Percentiles rank a stretch among this genome's conserved stretches.
phyloP scores from a whole-genome alignment of 2,888 invertebrate genomes.

The Homarus gammarus region DNA sequence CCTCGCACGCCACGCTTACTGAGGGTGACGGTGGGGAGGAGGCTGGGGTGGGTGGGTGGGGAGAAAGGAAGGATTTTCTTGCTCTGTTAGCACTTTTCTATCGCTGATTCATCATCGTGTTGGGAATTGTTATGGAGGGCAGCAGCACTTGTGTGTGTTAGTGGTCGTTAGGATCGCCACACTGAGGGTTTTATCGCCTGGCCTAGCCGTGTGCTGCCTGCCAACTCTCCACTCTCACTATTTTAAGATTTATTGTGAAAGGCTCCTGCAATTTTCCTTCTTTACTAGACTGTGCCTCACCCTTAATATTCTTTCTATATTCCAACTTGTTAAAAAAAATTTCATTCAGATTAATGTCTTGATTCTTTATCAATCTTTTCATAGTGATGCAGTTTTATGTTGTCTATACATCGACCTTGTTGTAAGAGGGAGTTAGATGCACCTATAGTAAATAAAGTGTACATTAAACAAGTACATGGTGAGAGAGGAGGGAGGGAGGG shows the following conservation, averaged over 20 bases:
- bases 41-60: neutral
- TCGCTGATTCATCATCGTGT: conserved; percentile 37
- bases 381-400: no score
- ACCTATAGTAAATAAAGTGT: no score
- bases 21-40: neutral
- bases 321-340: no score
- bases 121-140: conserved; percentile 24
- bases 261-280: neutral
- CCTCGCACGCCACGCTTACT: neutral
- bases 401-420: no score
- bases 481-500: no score
- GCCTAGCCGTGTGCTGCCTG: conserved; percentile 11
- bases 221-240: conserved; percentile 4
- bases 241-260: conserved; percentile 20
- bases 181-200: conserved; percentile 17
- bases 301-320: no score
- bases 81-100: conserved; percentile 33
- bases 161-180: conserved; percentile 34
- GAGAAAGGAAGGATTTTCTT: neutral
- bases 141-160: conserved; percentile 24
- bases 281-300: neutral
- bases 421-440: no score
- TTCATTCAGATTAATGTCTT: no score
- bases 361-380: no score
- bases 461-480: no score